Evolutionary conservation across 2,113 vertebrate species (phyloP), one percentile per base, ranked within the genome.

Genomic region (Antechinus flavipes): DNA sequence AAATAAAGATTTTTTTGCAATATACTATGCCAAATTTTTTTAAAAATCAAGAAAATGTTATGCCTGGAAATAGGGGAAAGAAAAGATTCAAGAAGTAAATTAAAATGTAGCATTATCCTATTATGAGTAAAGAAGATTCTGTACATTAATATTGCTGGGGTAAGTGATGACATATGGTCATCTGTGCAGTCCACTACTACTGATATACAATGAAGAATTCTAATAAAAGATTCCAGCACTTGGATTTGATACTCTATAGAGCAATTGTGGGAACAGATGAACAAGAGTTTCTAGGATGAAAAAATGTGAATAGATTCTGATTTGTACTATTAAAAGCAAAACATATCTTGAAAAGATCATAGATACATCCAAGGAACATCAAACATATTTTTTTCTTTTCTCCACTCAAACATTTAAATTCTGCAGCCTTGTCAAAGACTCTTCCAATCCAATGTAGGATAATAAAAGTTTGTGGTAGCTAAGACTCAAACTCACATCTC

Each of bases 1-100:
- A 58, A 68, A 92, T 84, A 93, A 96, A 97, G 56, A 61, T 42
- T 55, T 93, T 92, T 52, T 95, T 95, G 2, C 42, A 91, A 94
- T 95, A 93, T 0, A 94, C 16, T 5, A 46, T 84, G 68, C 7
- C 35, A 54, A 94, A 95, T 47, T 47, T 47, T 47, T 47, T 47
- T 2, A 90, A 91, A 94, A 89, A 25, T 16, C 30, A 49, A 92
- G n/a, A 89, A 89, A 93, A 50, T 93, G 92, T 91, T 93, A 47
- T 91, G 50, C 90, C 90, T 91, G 49, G 47, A 0, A 54, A 42
- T 54, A 42, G n/a, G 1, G 22, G 35, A 23, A 84, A 84, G 27
- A 11, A 92, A 91, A 92, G 8, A 91, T 91, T 0, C 24, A 91
- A 91, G n/a, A 92, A 50, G 5, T 56, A 46, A 76, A 94, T 58